These are phyloP conservation scores for Rotaria socialis DNA, from an alignment of 2,888 invertebrate genomes.

Conservation along the genomic window DNA sequence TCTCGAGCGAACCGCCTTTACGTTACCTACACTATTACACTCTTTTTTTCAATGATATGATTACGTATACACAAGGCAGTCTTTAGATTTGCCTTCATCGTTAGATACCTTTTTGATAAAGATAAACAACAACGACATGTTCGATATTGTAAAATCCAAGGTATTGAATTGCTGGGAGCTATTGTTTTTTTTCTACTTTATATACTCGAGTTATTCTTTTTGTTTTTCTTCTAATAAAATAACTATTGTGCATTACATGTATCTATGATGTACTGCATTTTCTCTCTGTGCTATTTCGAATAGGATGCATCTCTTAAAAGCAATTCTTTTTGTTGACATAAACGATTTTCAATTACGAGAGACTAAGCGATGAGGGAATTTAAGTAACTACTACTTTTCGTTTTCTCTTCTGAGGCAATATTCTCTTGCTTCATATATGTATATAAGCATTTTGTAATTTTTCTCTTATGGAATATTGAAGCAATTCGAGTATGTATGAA, in stretches of 20 bases:
- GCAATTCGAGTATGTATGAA: neutral
- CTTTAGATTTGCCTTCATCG: neutral
- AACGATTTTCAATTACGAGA: constrained; percentile 5
- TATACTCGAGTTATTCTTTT: neutral
- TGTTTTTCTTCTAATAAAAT: neutral
- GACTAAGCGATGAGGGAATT: constrained; percentile 5
- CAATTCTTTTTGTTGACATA: constrained; percentile 10
- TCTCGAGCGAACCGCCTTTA: neutral
- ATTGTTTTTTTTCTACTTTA: neutral
- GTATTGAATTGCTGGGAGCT: neutral
- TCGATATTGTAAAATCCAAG: neutral
- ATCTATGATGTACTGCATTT: neutral
- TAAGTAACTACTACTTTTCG: neutral
- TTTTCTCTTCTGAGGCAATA: neutral
- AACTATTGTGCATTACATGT: neutral
- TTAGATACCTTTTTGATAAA: neutral
- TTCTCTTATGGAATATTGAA: neutral
- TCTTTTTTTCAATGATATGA: neutral
- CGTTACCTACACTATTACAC: neutral
- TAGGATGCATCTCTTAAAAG: neutral
- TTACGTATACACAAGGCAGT: neutral
- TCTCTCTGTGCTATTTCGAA: neutral
- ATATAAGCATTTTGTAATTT: neutral
- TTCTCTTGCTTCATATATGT: neutral
- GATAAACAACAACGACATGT: constrained; percentile 3